Conservation (phyloP, 1,140 invertebrate genomes). For the Pachypeltis micranthus region DNA sequence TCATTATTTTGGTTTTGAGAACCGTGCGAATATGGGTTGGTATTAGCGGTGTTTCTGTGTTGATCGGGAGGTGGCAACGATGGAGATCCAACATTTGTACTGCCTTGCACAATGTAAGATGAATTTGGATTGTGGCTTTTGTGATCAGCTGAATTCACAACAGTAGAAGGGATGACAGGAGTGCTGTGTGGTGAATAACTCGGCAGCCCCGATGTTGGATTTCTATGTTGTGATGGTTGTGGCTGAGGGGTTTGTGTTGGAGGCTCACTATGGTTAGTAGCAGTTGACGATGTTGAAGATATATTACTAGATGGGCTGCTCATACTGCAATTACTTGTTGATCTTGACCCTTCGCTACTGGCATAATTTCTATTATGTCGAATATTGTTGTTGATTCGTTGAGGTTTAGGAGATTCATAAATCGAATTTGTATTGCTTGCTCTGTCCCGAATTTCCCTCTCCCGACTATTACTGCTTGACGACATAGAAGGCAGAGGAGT, state of each 20-base stretch:
- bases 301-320: background rate
- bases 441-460: background rate
- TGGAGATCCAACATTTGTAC: background rate
- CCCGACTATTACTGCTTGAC: background rate
- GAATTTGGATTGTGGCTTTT: background rate
- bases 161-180: background rate
- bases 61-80: background rate
- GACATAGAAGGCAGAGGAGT: background rate
- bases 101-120: background rate
- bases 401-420: background rate
- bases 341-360: background rate
- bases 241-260: constrained; percentile 6
- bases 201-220: background rate
- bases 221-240: background rate
- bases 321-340: background rate
- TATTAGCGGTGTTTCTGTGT: background rate
- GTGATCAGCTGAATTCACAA: too few relatives aligned
- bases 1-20: background rate
- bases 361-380: background rate
- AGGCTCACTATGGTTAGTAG: background rate
- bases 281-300: background rate
- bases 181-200: background rate
- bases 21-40: background rate
- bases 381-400: background rate
- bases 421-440: background rate